These are phyloP conservation scores for Polydrusus tereticollis DNA, from an alignment of 2,888 invertebrate species.

Conservation along the genomic window DNA sequence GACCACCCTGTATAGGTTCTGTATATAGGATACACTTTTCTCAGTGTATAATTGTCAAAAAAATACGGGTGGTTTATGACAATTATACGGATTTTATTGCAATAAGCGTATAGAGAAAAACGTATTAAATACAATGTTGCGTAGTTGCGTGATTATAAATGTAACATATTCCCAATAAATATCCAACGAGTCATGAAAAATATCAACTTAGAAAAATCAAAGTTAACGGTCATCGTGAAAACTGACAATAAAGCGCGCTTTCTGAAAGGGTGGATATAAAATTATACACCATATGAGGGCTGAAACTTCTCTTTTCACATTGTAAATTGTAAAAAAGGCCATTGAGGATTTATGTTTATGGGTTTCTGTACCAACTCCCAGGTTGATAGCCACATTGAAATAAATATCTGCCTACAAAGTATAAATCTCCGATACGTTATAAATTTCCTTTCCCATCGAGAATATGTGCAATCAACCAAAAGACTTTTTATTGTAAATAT, in stretches of 20 bases:
- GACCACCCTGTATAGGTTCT: too few species aligned
- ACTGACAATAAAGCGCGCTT: constrained; percentile 21
- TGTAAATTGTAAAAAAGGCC: constrained; percentile 43
- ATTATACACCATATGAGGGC: constrained; percentile 42
- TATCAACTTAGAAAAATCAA: constrained; percentile 12
- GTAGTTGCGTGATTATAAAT: background rate
- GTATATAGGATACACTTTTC: too few species aligned
- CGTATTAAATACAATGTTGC: too few species aligned
- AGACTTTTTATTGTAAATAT: constrained; percentile 17
- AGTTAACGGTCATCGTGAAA: constrained; percentile 15
- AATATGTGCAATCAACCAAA: constrained; percentile 25
- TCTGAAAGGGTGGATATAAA: constrained; percentile 36
- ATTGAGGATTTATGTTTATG: constrained; percentile 41
- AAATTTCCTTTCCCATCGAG: constrained; percentile 17
- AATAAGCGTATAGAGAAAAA: too few species aligned
- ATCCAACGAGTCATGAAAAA: background rate
- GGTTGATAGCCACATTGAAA: constrained; percentile 35
- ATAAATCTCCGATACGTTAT: constrained; percentile 31
- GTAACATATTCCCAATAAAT: background rate
- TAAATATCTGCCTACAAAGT: constrained; percentile 40
- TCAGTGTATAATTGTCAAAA: too few species aligned
- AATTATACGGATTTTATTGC: too few species aligned
- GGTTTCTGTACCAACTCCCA: constrained; percentile 33
- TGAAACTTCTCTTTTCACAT: constrained; percentile 37
- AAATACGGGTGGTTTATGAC: too few species aligned